Base-by-base conservation (phyloP, 2,113 vertebrate genomes). In the Pedetes capensis region DNA sequence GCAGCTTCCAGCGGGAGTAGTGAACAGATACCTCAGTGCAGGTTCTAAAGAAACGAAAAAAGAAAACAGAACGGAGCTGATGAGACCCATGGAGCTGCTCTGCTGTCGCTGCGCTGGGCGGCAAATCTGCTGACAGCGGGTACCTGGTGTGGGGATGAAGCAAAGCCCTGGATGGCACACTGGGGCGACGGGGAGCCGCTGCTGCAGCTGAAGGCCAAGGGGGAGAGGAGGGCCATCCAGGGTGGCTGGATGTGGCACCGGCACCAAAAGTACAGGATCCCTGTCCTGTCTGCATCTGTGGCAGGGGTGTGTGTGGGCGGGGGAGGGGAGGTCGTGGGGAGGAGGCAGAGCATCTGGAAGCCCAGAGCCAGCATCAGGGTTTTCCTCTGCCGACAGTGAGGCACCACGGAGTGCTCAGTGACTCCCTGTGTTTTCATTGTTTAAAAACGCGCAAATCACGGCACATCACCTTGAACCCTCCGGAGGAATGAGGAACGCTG, bases 401-500 rank as follows among this genome's bases (percentile, higher is more conserved):
- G 64, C 1, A 0, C 39, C 89, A 34, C 3, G 0, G 3, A 10
- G 61, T 59, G 81, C 72, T 64, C 29, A 23, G n/a, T 0, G 5
- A 53, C 14, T 34, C 89, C 42, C 39, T 7, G 39, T 18, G 68
- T 68, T 72, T 61, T 66, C 55, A 8, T 37, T 63, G 69, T 74
- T 92, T 82, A 68, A 95, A 63, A 81, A 64, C 0, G 18, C 8
- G 44, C 57, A 66, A 61, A 86, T 18, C 13, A 57, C 57, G 34
- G 81, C 37, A 4, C 22, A 9, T 47, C 61, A 76, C 93, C 75
- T 66, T 37, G 32, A 71, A 76, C 49, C 47, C 34, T 57, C 76
- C 18, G 23, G n/a, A n/a, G n/a, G n/a, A n/a, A n/a, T n/a, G n/a
- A 82, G 57, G 23, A 75, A 53, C 1, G 47, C 63, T 68, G 66